Conservation (phyloP, 2,113 vertebrate species). For the Oncorhynchus masou region DNA sequence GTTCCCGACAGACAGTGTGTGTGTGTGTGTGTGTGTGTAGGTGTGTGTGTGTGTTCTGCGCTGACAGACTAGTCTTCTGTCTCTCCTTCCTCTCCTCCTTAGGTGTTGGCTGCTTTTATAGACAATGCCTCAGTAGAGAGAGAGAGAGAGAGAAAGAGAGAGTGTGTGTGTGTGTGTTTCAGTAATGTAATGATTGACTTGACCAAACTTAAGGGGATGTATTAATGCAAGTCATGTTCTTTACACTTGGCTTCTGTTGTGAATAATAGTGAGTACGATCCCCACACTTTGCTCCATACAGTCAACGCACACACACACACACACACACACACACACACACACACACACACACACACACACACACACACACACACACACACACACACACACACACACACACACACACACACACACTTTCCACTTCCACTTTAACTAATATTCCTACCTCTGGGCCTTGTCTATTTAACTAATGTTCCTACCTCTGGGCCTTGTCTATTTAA, state of each 20-base stretch:
- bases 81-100: not conserved
- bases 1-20: not conserved
- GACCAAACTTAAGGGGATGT: not conserved
- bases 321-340: too few species aligned
- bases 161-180: not conserved
- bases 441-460: too few species aligned
- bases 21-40: not conserved
- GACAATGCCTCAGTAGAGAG: not conserved
- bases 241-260: not conserved
- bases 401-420: not conserved
- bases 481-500: too few species aligned
- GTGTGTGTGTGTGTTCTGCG: not conserved
- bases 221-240: not conserved
- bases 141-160: too few species aligned
- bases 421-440: too few species aligned
- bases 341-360: too few species aligned
- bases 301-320: too few species aligned
- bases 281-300: too few species aligned
- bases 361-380: too few species aligned
- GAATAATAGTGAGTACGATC: not conserved
- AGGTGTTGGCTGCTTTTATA: constrained; percentile 15
- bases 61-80: not conserved
- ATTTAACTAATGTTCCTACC: too few species aligned
- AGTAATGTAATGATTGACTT: not conserved
- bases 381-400: not conserved